Conservation (phyloP, 2,888 invertebrate genomes). For the Drosophila mimica region DNA sequence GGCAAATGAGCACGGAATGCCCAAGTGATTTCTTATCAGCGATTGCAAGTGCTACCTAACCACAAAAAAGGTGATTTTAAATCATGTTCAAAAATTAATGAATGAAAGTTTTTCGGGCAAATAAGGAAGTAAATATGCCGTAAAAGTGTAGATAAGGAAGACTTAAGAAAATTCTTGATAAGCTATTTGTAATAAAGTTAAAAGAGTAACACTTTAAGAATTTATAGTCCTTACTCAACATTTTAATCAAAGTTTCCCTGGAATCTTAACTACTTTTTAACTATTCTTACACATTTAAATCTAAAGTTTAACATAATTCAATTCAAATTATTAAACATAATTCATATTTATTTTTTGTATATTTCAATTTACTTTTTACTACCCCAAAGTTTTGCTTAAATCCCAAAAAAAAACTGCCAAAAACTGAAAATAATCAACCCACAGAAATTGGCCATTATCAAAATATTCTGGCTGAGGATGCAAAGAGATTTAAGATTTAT, state of each 20-base stretch:
- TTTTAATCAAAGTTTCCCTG: not conserved
- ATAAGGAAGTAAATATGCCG: slow-evolving; percentile 1
- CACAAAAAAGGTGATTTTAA: not conserved
- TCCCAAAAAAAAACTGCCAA: not conserved
- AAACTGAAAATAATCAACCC: not conserved
- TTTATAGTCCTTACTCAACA: not conserved
- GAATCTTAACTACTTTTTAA: not conserved
- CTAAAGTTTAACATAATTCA: not conserved
- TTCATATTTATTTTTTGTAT: not conserved
- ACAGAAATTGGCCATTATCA: not conserved
- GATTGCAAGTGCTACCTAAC: slow-evolving; percentile 1
- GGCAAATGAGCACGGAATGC: slow-evolving; percentile 29
- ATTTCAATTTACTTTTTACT: not conserved
- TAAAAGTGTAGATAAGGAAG: not conserved
- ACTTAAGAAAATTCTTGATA: not conserved
- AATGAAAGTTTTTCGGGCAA: slow-evolving; percentile 27
- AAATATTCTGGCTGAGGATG: slow-evolving; percentile 2
- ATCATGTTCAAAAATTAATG: slow-evolving; percentile 19
- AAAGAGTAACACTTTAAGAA: not conserved
- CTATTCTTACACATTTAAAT: not conserved
- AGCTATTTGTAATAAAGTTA: not conserved
- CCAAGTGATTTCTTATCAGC: slow-evolving; percentile 46
- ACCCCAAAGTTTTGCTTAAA: not conserved
- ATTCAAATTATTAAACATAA: not conserved
- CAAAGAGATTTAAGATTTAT: slow-evolving; percentile 17